Conservation (phyloP, 2,888 invertebrate species). For the Diadegma fenestrale region DNA sequence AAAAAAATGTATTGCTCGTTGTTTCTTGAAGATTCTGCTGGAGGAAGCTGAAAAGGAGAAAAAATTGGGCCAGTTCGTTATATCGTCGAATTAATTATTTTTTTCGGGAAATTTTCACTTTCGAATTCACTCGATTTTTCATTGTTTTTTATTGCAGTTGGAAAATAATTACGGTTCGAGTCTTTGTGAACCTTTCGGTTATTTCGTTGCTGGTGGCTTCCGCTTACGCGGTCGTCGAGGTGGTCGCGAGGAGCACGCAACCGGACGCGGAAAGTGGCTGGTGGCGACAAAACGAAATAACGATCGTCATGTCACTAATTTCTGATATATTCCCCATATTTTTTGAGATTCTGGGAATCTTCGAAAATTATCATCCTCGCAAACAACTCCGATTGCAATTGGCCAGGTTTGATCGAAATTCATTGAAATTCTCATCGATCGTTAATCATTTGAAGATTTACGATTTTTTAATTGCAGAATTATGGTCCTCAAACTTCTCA, state of each 20-base stretch:
- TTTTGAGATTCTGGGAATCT: conserved; percentile 95
- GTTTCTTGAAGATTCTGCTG: conserved; percentile 84
- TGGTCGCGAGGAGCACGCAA: conserved; percentile 89
- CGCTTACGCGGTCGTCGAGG: conserved; percentile 93
- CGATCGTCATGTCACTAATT: conserved; percentile 95
- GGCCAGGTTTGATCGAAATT: conserved; percentile 89
- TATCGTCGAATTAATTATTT: not conserved
- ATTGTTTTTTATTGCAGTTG: conserved; percentile 88
- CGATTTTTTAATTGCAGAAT: conserved; percentile 88
- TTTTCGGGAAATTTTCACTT: not conserved
- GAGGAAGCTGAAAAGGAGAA: conserved; percentile 97
- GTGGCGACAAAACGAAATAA: conserved; percentile 96
- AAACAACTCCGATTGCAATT: conserved; percentile 95
- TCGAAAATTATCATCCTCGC: conserved; percentile 97
- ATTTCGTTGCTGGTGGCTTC: conserved; percentile 92
- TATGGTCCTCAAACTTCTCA: conserved; percentile 96
- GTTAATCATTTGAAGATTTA: not conserved
- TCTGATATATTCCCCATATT: conserved; percentile 95
- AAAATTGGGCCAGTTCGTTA: conserved; percentile 84
- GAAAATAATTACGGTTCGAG: conserved; percentile 92
- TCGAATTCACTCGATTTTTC: not conserved
- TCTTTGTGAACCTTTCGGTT: conserved; percentile 94
- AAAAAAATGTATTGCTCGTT: not conserved
- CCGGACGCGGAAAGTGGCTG: conserved; percentile 85
- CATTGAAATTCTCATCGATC: not conserved